phyloP scores from a whole-genome alignment of 2,888 invertebrate genomes.

The Sarcophaga variegata region DNA sequence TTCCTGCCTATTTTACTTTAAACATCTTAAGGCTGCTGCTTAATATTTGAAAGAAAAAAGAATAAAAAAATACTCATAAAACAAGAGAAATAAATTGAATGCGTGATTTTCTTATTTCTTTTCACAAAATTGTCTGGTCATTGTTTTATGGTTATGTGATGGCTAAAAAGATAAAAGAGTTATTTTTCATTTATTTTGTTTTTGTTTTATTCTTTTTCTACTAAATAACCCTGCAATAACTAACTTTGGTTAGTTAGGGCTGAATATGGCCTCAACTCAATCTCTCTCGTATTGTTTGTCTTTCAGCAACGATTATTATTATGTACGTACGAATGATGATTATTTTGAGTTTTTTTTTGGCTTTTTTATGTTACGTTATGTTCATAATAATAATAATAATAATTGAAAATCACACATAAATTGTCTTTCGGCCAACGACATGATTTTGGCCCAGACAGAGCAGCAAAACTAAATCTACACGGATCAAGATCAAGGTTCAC shows the following conservation, averaged over 20 bases:
- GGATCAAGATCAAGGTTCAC: conserved; percentile 58
- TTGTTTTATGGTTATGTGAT: conserved; percentile 56
- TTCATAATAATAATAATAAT: conserved; percentile 35
- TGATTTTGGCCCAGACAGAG: conserved; percentile 6
- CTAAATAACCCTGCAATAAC: conserved; percentile 7
- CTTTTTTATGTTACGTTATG: conserved; percentile 15
- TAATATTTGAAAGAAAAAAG: not conserved
- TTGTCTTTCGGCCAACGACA: conserved; percentile 31
- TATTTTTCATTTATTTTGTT: no score
- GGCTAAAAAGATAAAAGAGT: conserved; percentile 52
- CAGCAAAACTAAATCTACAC: conserved; percentile 18
- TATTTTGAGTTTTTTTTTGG: conserved; percentile 18
- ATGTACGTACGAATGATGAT: conserved; percentile 2
- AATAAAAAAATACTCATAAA: conserved; percentile 8
- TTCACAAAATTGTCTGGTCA: conserved; percentile 35
- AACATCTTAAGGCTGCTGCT: no score
- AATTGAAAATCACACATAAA: conserved; percentile 66
- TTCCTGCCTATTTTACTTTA: no score
- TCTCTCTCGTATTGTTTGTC: conserved; percentile 50
- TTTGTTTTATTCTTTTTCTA: conserved; percentile 8
- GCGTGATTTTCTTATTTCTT: conserved; percentile 30
- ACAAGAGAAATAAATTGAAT: conserved; percentile 53
- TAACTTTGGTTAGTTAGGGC: conserved; percentile 15
- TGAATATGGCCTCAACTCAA: conserved; percentile 10
- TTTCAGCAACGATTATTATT: conserved; percentile 46